Base-by-base conservation (phyloP, 2,888 invertebrate genomes). In the Copidosoma aretas region DNA sequence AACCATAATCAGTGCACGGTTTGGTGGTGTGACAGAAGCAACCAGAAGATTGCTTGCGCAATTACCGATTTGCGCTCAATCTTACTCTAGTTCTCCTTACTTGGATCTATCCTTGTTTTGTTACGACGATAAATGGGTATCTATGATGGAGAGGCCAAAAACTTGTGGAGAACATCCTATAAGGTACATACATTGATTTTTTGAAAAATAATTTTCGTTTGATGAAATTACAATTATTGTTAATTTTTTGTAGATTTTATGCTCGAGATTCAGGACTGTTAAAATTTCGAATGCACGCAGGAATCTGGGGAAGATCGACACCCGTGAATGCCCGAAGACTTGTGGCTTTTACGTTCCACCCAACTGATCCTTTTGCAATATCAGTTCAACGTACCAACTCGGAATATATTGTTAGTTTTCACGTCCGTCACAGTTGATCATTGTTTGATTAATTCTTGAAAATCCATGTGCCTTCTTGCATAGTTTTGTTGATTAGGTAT, bases 51-150 rank as follows among this genome's bases (percentile, higher is more conserved):
- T 97, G 67, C 86, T 98, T 73, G 93, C 94, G 19, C 95, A 95
- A 82, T 85, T 98, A 72, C 98, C 98, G 0, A 94, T 98, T 73
- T 95, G 94, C 84, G 93, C 96, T 1, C 98, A 98, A 85, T 95
- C 95, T 0, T 97, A 94, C 80, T 93, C 94, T 74, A 91, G 92
- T 67, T 94, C 96, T 49, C 98, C 97, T 0, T 98, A 97, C 84
- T 87, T 98, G 65, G 97, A 98, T 85, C 87, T 94, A 74, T 91
- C 93, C 1, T 85, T 97, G 25, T 98, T 97, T 82, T 94, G 93
- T 80, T 98, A 97, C 79, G 97, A 98, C 79, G 97, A 97, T 81
- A 95, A 96, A 83, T 94, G 94, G 91, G 93, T 98, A 0, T 97
- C 97, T 0, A 92, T 94, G 57, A 91, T 97, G 91, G 97, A 98